Percentiles rank a stretch among this genome's conserved stretches.
These are phyloP conservation scores for Acronicta aceris DNA, from an alignment of 2,888 invertebrate species.

Conservation along the genomic window DNA sequence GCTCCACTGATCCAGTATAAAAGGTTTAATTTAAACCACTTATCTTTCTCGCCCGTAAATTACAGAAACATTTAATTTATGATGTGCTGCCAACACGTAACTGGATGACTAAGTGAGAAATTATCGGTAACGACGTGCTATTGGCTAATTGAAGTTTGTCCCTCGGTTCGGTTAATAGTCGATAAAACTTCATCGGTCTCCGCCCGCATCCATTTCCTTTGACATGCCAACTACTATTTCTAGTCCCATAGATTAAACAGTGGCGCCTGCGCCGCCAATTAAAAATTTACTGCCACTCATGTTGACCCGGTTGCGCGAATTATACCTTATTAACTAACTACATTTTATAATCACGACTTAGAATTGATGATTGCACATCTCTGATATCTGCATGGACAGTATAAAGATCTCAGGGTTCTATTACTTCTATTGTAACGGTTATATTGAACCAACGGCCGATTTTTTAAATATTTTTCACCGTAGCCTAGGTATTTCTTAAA, in stretches of 20 bases:
- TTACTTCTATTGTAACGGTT: conserved; percentile 45
- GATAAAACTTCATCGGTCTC: conserved; percentile 49
- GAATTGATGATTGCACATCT: conserved; percentile 38
- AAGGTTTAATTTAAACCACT: conserved; percentile 47
- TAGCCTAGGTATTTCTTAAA: conserved; percentile 32
- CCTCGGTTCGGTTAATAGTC: conserved; percentile 35
- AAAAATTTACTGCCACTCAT: conserved; percentile 73
- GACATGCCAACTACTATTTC: conserved; percentile 63
- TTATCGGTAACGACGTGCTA: conserved; percentile 58
- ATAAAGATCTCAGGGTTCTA: conserved; percentile 17
- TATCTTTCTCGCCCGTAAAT: conserved; percentile 44
- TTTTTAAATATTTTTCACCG: conserved; percentile 36
- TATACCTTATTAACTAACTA: conserved; percentile 59
- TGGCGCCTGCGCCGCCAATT: conserved; percentile 70
- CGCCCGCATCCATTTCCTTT: conserved; percentile 51
- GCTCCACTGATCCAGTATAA: conserved; percentile 24
- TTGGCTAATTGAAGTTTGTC: conserved; percentile 60
- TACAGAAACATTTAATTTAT: conserved; percentile 56
- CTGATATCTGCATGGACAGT: conserved; percentile 5
- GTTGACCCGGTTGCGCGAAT: conserved; percentile 68
- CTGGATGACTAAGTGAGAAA: conserved; percentile 63
- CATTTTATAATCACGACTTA: conserved; percentile 41
- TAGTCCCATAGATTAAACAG: conserved; percentile 62
- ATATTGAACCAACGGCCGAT: conserved; percentile 22
- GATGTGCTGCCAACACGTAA: conserved; percentile 54